Evolutionary conservation across 2,888 invertebrate genomes (phyloP).

Genomic region (Actias luna): DNA sequence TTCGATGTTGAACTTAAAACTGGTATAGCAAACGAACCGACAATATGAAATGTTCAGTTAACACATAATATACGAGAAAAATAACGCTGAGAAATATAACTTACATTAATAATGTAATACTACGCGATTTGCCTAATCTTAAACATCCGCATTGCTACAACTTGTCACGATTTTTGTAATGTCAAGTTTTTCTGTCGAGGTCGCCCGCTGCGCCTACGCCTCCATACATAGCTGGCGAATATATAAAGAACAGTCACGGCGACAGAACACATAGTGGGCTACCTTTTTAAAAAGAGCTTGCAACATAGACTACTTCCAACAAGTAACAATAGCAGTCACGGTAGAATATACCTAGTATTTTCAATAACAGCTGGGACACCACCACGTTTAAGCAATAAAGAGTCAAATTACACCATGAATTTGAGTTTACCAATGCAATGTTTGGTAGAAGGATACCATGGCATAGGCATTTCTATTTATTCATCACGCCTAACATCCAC

Average conservation of each 20-base stretch:
- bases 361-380: not conserved
- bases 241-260: not conserved
- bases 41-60: too few relatives aligned
- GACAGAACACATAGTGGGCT: not conserved
- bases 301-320: not conserved
- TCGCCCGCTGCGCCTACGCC: slow-evolving; percentile 17
- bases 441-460: too few relatives aligned
- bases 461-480: too few relatives aligned
- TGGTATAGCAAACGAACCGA: not conserved
- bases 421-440: too few relatives aligned
- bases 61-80: too few relatives aligned
- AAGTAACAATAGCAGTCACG: not conserved
- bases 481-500: too few relatives aligned
- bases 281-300: not conserved
- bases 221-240: slow-evolving; percentile 1
- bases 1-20: not conserved
- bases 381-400: not conserved
- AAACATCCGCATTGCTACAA: slow-evolving; percentile 21
- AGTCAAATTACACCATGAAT: too few relatives aligned
- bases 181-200: slow-evolving; percentile 32
- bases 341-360: not conserved
- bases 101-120: not conserved
- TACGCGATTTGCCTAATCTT: slow-evolving; percentile 4
- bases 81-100: too few relatives aligned
- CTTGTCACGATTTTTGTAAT: slow-evolving; percentile 27